A percentile compares a stretch with the other conserved stretches of the same genome.
Conservation (phyloP, 2,888 invertebrate genomes). For the Stenodera caucasica region DNA sequence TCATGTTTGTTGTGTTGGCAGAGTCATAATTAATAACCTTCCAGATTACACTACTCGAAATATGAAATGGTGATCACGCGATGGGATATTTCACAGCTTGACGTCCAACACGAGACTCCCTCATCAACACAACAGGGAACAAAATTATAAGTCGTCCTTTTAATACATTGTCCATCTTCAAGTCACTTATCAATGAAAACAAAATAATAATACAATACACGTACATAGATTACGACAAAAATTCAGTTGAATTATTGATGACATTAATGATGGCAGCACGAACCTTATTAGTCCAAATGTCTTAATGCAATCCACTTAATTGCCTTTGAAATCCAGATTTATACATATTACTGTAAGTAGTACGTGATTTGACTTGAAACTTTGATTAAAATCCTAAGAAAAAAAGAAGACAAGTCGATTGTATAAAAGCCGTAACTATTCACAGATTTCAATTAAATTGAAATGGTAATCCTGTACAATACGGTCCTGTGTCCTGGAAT, state of each 20-base stretch:
- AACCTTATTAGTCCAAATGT: constrained; percentile 8
- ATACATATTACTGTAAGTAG: constrained; percentile 5
- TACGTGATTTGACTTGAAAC: constrained; percentile 8
- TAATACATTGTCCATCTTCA: constrained; percentile 6
- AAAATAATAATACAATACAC: not conserved
- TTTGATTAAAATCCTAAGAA: not conserved
- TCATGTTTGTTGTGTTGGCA: constrained; percentile 21
- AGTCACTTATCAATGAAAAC: not conserved
- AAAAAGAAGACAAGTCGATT: not conserved
- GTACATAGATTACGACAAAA: not conserved
- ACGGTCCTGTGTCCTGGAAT: constrained; percentile 10
- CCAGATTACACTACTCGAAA: constrained; percentile 24
- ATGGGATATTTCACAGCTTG: constrained; percentile 27
- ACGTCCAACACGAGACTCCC: constrained; percentile 28
- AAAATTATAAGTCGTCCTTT: constrained; percentile 1
- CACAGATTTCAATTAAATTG: constrained; percentile 9
- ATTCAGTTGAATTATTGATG: constrained; percentile 7
- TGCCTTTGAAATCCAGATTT: constrained; percentile 8
- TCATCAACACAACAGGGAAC: constrained; percentile 18
- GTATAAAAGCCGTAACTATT: constrained; percentile 6
- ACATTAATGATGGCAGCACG: constrained; percentile 3
- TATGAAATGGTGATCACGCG: constrained; percentile 24
- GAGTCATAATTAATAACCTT: constrained; percentile 22
- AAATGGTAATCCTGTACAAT: constrained; percentile 2
- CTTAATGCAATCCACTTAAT: constrained; percentile 6